phyloP scores from a whole-genome alignment of 2,797 vertebrate genomes.

The Orestias chungarensis region DNA sequence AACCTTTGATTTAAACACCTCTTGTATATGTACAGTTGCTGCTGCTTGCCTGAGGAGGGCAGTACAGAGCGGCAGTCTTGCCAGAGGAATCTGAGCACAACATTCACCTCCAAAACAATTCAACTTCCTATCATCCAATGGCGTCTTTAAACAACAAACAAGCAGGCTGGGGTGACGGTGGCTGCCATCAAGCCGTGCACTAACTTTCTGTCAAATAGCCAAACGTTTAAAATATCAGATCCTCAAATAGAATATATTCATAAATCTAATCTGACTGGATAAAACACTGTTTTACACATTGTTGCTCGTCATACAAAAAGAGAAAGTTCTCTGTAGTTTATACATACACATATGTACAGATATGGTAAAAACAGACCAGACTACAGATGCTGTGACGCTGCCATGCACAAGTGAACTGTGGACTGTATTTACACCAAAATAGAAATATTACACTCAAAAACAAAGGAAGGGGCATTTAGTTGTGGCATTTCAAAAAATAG shows the following conservation, averaged over 20 bases:
- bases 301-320: slow-evolving; percentile 65
- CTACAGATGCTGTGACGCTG: slow-evolving; percentile 52
- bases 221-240: slow-evolving; percentile 49
- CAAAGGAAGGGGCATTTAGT: slow-evolving; percentile 44
- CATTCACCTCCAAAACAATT: slow-evolving; percentile 26
- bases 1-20: slow-evolving; percentile 30
- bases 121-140: slow-evolving; percentile 33
- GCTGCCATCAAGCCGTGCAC: slow-evolving; percentile 49
- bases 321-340: slow-evolving; percentile 61
- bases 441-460: slow-evolving; percentile 46
- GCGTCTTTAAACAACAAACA: slow-evolving; percentile 53
- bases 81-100: slow-evolving; percentile 48
- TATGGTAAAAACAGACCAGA: slow-evolving; percentile 66
- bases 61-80: slow-evolving; percentile 38
- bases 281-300: slow-evolving; percentile 64
- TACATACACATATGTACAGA: slow-evolving; percentile 69
- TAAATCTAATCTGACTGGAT: slow-evolving; percentile 65
- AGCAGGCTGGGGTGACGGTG: slow-evolving; percentile 25
- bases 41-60: slow-evolving; percentile 46
- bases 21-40: slow-evolving; percentile 27
- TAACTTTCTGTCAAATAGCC: slow-evolving; percentile 47
- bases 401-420: slow-evolving; percentile 59
- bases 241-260: slow-evolving; percentile 65
- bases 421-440: slow-evolving; percentile 71
- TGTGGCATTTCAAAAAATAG: slow-evolving; percentile 32